Base-by-base conservation (phyloP, 2,888 invertebrate genomes). In the Heteromurus nitidus region DNA sequence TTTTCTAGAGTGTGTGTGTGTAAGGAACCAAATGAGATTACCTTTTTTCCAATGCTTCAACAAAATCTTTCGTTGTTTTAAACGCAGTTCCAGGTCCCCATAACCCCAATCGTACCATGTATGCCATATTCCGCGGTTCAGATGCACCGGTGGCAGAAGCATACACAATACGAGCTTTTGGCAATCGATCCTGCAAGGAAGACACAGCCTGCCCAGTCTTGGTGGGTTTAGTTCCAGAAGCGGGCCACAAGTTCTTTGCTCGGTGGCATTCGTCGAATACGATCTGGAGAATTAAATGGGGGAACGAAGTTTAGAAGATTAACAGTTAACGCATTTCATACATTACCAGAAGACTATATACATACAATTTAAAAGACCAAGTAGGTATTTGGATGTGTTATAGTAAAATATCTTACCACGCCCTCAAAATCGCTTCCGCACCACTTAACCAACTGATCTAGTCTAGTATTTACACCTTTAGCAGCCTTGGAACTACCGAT, bases 201-300 rank as follows among this genome's bases (percentile, higher is more conserved):
- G 99, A 90, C 0, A 99, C 99, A 0, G 97, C 97, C 85, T 89
- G 88, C 86, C 98, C 99, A 0, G 99, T 99, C 91, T 99, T 99
- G 0, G 99, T 98, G 0, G 99, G 96, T 89, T 98, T 99, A 31
- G 11, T 18, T 28, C 96, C 95, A 0, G 97, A 96, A 2, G 95
- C 94, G 0, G 99, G 98, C 88, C 97, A 97, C 74, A 99, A 91
- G 91, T 99, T 99, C 90, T 99, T 99, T 0, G 99, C 99, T 88
- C 97, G 94, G 91, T 99, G 99, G 89, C 99, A 99, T 90, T 99
- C 99, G 91, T 99, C 99, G 90, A 99, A 98, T 31, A 99, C 93
- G 88, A 99, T 96, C 90, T 95, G 88, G 2, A 5, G 36, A 36
- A n/a, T n/a, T n/a, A n/a, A n/a, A n/a, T n/a, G n/a, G n/a, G n/a